Evolutionary conservation across 2,888 invertebrate species (phyloP), one percentile per base, ranked within the genome.

Genomic region (Sphinx pinastri): DNA sequence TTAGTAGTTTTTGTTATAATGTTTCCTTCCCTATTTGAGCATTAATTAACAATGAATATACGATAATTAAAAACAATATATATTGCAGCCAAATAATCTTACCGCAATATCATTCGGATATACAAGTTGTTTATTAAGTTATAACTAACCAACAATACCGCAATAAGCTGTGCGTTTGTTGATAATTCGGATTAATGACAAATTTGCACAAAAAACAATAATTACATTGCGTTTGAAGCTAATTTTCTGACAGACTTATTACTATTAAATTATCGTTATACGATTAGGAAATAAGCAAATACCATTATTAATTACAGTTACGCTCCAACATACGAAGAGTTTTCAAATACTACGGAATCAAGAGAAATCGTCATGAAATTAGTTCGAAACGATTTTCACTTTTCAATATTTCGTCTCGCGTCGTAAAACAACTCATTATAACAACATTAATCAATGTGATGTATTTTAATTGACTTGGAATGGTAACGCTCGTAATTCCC

Each of bases 381-480:
- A 38, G 47, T 45, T 19, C 45, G 45, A 47, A 67, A 58, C 67
- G 38, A 16, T 80, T 83, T 83, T 84, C 81, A 81, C 84, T 85
- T 83, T 81, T 76, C 73, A 82, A 77, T 71, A 78, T 78, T 81
- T 67, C 77, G 76, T 77, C 68, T 72, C 72, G 70, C 70, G 72
- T 75, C 68, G 68, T 76, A 73, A 74, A 72, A 72, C 68, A 59
- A 54, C 74, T 80, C 75, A 83, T 83, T 82, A 81, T 72, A 76
- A 67, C 72, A 60, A 73, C 75, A 76, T 75, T 79, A 71, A 76
- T 77, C 76, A 77, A 75, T 74, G 75, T 71, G 76, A 76, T 72
- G 77, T 78, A 83, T 81, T 83, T 82, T 84, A 84, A 85, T 84
- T 81, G 77, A 75, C 66, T 60, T 73, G 71, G 73, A 75, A 76